Conservation (phyloP, 2,888 invertebrate genomes). For the Cyclophora punctaria region DNA sequence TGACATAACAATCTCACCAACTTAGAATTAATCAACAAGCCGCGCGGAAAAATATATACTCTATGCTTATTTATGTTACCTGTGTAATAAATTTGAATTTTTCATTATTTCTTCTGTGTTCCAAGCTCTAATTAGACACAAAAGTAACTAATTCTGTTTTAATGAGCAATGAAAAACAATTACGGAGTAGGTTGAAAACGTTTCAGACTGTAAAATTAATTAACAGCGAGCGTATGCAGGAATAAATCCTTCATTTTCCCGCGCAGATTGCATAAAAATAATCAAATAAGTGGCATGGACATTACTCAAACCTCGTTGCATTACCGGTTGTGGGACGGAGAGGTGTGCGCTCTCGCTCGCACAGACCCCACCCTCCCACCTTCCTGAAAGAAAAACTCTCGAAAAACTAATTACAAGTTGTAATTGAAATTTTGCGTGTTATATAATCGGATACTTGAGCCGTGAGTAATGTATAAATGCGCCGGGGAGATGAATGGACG, state of each 20-base stretch:
- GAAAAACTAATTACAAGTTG: slow-evolving; percentile 77
- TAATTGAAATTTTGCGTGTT: slow-evolving; percentile 78
- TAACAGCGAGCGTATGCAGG: slow-evolving; percentile 55
- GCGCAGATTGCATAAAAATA: slow-evolving; percentile 73
- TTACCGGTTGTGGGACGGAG: slow-evolving; percentile 39
- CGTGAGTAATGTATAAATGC: slow-evolving; percentile 75
- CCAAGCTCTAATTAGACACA: too few species aligned
- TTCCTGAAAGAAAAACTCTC: slow-evolving; percentile 75
- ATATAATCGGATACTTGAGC: slow-evolving; percentile 77
- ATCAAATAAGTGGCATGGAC: slow-evolving; percentile 71
- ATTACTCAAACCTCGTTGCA: slow-evolving; percentile 64
- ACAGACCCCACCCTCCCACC: slow-evolving; percentile 55
- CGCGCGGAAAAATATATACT: too few species aligned
- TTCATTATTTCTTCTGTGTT: too few species aligned
- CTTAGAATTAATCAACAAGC: too few species aligned
- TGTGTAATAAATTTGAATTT: too few species aligned
- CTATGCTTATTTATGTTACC: too few species aligned
- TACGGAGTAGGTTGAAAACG: slow-evolving; percentile 18
- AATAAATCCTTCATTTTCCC: slow-evolving; percentile 67
- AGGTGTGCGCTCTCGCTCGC: slow-evolving; percentile 42
- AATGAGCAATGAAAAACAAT: too few species aligned
- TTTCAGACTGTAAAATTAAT: slow-evolving; percentile 55
- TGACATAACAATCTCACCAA: too few species aligned
- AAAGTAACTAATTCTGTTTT: too few species aligned
- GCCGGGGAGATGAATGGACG: slow-evolving; percentile 66